phyloP scores from a whole-genome alignment of 1,140 invertebrate genomes.

The Megalopta genalis region DNA sequence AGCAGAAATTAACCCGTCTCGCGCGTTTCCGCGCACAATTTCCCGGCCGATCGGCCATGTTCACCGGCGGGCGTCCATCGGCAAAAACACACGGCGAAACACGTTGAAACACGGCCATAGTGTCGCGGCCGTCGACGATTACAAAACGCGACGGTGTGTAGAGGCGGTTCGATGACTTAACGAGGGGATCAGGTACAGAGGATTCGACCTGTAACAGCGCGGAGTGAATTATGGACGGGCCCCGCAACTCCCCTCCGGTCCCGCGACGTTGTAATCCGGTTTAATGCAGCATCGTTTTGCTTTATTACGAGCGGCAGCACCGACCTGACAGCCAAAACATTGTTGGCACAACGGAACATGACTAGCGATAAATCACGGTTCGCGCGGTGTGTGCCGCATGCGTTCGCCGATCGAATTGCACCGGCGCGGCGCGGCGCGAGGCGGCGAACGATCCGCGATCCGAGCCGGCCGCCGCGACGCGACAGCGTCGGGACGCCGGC shows the following conservation, averaged over 20 bases:
- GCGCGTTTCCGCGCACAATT: no score
- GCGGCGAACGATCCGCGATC: background rate
- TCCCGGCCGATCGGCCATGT: no score
- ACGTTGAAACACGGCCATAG: no score
- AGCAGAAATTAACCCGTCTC: no score
- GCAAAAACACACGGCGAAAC: no score
- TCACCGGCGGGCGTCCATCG: no score
- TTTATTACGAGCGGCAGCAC: conserved; percentile 10
- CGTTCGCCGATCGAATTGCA: conserved; percentile 10
- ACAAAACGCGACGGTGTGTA: no score
- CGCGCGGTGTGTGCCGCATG: background rate
- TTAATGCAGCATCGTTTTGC: conserved; percentile 21
- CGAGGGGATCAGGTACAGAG: no score
- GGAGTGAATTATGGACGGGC: background rate
- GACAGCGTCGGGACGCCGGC: no score
- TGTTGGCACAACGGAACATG: conserved; percentile 29
- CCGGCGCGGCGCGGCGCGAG: background rate
- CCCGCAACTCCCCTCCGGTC: background rate
- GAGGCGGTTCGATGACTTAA: no score
- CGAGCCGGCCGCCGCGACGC: no score
- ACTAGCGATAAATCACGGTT: conserved; percentile 27
- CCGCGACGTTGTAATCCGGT: conserved; percentile 27
- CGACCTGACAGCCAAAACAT: conserved; percentile 22
- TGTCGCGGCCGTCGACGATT: no score
- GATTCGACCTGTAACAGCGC: background rate